These are phyloP conservation scores for Thamnophis elegans DNA, from an alignment of 2,797 vertebrate genomes.

Conservation along the genomic window DNA sequence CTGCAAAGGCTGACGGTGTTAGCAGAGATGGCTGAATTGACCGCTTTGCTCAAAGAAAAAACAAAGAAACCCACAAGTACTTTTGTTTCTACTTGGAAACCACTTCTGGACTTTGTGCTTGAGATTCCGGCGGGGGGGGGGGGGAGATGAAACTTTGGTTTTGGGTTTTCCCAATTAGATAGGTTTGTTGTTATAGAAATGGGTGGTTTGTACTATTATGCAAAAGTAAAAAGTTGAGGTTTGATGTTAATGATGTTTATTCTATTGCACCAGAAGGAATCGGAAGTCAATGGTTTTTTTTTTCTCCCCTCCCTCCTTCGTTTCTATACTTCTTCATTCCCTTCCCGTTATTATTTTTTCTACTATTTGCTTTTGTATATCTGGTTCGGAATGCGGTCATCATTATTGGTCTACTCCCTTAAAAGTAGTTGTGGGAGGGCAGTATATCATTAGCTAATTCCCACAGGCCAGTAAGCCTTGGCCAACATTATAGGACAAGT, in stretches of 20 bases:
- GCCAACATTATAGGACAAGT: too few relatives aligned
- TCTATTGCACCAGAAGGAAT: too few relatives aligned
- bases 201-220: not conserved
- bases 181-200: not conserved
- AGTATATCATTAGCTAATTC: not conserved
- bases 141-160: not conserved
- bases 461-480: not conserved
- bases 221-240: not conserved
- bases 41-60: not conserved
- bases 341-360: not conserved
- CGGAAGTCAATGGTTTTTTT: too few relatives aligned
- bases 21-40: not conserved
- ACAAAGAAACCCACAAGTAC: too few relatives aligned
- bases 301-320: too few relatives aligned
- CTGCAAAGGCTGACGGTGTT: not conserved
- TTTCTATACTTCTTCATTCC: not conserved
- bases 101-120: too few relatives aligned
- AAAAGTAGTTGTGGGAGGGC: not conserved
- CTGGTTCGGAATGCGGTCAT: not conserved
- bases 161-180: not conserved
- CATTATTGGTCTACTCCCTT: not conserved
- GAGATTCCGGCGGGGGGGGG: too few relatives aligned
- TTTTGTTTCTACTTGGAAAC: too few relatives aligned
- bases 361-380: too few relatives aligned
- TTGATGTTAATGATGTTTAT: not conserved